Base-by-base conservation (phyloP, 2,888 invertebrate genomes). In the Bombylius major region DNA sequence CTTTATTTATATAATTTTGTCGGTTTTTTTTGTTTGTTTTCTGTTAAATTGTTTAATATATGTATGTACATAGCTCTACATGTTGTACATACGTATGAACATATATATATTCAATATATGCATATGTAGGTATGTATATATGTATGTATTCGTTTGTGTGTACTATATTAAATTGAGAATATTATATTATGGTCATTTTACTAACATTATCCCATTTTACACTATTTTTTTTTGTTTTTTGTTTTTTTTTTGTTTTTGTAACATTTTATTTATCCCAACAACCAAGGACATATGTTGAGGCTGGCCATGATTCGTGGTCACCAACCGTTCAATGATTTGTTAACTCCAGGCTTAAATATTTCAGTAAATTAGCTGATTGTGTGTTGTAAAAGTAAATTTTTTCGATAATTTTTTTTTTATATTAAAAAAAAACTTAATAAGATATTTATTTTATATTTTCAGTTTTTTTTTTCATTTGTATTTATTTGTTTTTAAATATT, bases 241-340 rank as follows among this genome's bases (percentile, higher is more conserved):
- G 39, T 55, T 55, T 49, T 55, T 55, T 55, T 50, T 55, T 23
- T 23, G 23, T 23, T 23, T 23, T 23, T 23, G 23, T 23, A 23
- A 23, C 23, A 3, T 23, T 23, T 23, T 23, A 23, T 23, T 23
- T 23, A 23, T 23, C 23, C 50, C 39, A 45, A 50, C 55, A 50
- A 50, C 55, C 39, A 45, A 55, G 50, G 55, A 55, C 55, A 55
- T 55, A 55, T 55, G 55, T 55, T 55, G 55, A 55, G 55, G 55
- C 51, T 55, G 51, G 14, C 55, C 55, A 55, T 55, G 55, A 51
- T 47, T 55, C 55, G 55, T 50, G 55, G 55, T 55, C 48, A 51
- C 47, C 31, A 51, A 48, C 55, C 50, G 50, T 54, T 50, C 55
- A 50, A 50, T 55, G 50, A 55, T 51, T 55, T 55, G 55, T 51